Base-by-base conservation (phyloP, 2,113 vertebrate genomes). In the Scolopax mira region DNA sequence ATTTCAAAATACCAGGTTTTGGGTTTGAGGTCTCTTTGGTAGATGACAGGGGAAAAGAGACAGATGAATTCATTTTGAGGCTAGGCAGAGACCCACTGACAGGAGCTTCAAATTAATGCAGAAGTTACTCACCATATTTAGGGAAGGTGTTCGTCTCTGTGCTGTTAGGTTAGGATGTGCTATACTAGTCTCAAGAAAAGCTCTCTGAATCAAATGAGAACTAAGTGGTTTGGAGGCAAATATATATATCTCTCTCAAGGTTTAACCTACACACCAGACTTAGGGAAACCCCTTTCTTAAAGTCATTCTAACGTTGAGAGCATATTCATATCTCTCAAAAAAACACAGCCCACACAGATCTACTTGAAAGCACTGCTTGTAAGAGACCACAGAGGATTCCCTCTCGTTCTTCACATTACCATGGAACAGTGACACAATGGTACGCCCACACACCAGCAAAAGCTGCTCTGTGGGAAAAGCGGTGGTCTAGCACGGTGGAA, bases 381-480 rank as follows among this genome's bases (percentile, higher is more conserved):
- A 62, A 94, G 97, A 95, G 91, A 96, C 96, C 97, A 91, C 97
- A 98, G 97, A 98, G 98, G 98, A 98, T 98, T 98, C 98, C 98
- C 98, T 98, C 96, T 93, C 41, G 8, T 83, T 96, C 73, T 94
- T 84, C 92, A 79, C 90, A 88, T 31, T 86, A 94, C 93, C 94
- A 96, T 90, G 95, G 95, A 98, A 97, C 97, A 60, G 81, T 85
- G 94, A 94, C 96, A 96, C 94, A 90, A 94, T 22, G 89, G 73
- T n/a, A 77, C 21, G 2, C 96, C 96, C 88, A 93, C 89, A 5
- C 58, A 3, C 23, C 70, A 90, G 79, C 90, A 16, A 35, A 37
- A 79, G 54, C 75, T 22, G 78, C 86, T 81, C 96, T 64, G 80
- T 95, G 97, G 97, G 98, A 97, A 97, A 95, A 67, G 88, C 7